phyloP scores from a whole-genome alignment of 2,888 invertebrate species.

The Nemotelus nigrinus region DNA sequence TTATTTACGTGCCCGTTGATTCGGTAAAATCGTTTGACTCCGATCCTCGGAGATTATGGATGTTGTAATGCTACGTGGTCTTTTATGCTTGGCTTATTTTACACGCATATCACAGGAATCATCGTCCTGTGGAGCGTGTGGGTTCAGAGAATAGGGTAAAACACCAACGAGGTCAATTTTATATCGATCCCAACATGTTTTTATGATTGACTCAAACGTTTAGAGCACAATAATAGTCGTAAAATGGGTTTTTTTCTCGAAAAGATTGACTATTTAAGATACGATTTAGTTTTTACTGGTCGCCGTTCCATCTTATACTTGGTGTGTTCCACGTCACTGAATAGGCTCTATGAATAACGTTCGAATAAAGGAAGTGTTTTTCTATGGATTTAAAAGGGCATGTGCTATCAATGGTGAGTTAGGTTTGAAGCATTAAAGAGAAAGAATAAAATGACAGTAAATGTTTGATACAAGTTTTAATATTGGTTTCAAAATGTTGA shows the following conservation, averaged over 20 bases:
- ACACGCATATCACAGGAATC: too few relatives aligned
- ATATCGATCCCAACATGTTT: neutral
- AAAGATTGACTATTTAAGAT: neutral
- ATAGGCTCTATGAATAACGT: too few relatives aligned
- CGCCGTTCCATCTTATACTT: neutral
- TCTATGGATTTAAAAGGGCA: too few relatives aligned
- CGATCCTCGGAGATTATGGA: slow-evolving; percentile 17
- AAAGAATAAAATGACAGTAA: too few relatives aligned
- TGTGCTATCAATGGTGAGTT: too few relatives aligned
- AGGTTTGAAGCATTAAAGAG: too few relatives aligned
- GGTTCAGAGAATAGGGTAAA: neutral
- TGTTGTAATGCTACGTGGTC: neutral
- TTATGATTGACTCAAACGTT: neutral
- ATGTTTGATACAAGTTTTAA: too few relatives aligned
- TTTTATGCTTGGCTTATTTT: neutral
- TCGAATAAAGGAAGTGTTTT: too few relatives aligned
- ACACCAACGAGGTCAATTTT: neutral
- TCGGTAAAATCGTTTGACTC: slow-evolving; percentile 27
- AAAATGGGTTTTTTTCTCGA: neutral
- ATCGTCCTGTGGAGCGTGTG: neutral
- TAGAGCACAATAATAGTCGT: neutral
- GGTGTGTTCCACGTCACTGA: neutral
- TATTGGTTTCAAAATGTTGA: too few relatives aligned
- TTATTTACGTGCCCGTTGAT: slow-evolving; percentile 19
- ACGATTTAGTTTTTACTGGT: neutral